Evolutionary conservation across 1,140 invertebrate species (phyloP).

Genomic region (Drosophila tani): DNA sequence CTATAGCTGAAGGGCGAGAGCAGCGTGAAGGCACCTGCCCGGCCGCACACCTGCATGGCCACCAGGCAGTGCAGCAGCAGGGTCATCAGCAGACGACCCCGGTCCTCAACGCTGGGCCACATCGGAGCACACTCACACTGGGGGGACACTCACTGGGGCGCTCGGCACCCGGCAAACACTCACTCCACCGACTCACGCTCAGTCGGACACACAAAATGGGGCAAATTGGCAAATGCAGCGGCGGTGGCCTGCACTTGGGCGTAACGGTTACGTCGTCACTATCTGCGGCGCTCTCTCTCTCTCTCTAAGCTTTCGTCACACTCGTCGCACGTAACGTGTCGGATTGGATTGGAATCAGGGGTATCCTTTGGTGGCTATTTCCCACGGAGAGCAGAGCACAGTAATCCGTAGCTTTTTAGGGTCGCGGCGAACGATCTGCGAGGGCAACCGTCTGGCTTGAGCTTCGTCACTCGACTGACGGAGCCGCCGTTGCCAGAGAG

Average conservation of each 20-base stretch:
- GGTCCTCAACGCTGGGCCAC: conserved; percentile 52
- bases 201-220: conserved; percentile 38
- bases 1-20: conserved; percentile 82
- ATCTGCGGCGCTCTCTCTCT: conserved; percentile 33
- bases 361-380: conserved; percentile 33
- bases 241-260: conserved; percentile 68
- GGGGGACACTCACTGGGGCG: conserved; percentile 26
- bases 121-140: conserved; percentile 22
- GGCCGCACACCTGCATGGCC: conserved; percentile 63
- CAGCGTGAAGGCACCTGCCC: conserved; percentile 74
- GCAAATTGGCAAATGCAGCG: conserved; percentile 77
- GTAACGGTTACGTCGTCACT: conserved; percentile 76
- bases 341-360: neutral
- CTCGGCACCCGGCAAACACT: conserved; percentile 27
- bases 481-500: conserved; percentile 25
- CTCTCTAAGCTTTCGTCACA: conserved; percentile 31
- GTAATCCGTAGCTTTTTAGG: conserved; percentile 6
- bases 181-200: conserved; percentile 34
- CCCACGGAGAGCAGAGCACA: conserved; percentile 11
- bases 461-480: conserved; percentile 64
- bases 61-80: conserved; percentile 68
- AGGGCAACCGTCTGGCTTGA: conserved; percentile 58
- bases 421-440: conserved; percentile 3
- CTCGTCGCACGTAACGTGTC: conserved; percentile 13
- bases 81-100: conserved; percentile 49